A percentile compares a stretch with the other conserved stretches of the same genome.
These are phyloP conservation scores for Dendrolimus pini DNA, from an alignment of 2,888 invertebrate species.

Conservation along the genomic window DNA sequence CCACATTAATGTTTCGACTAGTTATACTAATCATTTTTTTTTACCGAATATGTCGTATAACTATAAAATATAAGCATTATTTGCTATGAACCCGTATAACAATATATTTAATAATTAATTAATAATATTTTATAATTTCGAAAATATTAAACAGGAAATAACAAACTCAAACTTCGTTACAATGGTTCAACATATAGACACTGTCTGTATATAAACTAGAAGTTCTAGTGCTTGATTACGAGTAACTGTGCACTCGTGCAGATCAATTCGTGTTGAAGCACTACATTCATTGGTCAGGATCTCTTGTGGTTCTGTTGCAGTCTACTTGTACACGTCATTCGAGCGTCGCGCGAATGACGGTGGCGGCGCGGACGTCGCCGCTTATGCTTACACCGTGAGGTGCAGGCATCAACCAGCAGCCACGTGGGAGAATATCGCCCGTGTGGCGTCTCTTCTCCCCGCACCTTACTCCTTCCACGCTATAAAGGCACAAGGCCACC, in stretches of 20 bases:
- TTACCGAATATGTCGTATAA: not conserved
- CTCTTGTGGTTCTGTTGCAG: not conserved
- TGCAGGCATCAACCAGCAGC: constrained; percentile 28
- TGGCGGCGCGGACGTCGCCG: constrained; percentile 23
- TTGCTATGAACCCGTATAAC: not conserved
- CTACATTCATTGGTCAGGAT: not conserved
- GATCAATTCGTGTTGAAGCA: not conserved
- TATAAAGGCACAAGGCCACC: constrained; percentile 91
- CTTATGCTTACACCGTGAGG: constrained; percentile 42
- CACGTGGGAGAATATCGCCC: constrained; percentile 34
- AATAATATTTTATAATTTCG: too few relatives aligned
- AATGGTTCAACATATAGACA: too few relatives aligned
- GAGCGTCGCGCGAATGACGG: constrained; percentile 22
- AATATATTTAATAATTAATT: too few relatives aligned
- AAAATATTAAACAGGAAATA: too few relatives aligned
- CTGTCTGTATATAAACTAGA: too few relatives aligned
- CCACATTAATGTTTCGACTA: not conserved
- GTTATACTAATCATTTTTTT: not conserved
- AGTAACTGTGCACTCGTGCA: not conserved
- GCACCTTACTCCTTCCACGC: constrained; percentile 46
- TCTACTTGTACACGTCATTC: constrained; percentile 7
- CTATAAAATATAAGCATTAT: not conserved
- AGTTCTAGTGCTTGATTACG: too few relatives aligned
- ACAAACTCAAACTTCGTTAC: too few relatives aligned
- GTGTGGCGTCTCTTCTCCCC: constrained; percentile 30